phyloP scores from a whole-genome alignment of 2,113 vertebrate genomes.

The Gobiocypris rarus region DNA sequence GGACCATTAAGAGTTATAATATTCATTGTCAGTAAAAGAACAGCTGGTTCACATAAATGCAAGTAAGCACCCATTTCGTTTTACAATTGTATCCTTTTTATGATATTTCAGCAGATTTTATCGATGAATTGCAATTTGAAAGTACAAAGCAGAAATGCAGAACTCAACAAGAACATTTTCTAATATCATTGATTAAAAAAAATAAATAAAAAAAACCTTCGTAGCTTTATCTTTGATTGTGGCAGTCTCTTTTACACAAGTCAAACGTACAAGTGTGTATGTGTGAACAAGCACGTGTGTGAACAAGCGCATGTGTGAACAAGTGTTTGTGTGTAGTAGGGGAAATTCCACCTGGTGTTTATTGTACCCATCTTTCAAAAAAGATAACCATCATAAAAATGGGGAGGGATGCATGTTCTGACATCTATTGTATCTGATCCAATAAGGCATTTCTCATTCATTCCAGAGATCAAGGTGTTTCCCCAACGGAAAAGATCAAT shows the following conservation, averaged over 20 bases:
- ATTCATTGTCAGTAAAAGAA: not conserved
- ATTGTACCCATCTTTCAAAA: slow-evolving; percentile 21
- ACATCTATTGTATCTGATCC: slow-evolving; percentile 47
- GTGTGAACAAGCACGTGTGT: not conserved
- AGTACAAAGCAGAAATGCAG: not conserved
- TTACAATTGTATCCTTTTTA: not conserved
- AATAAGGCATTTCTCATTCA: slow-evolving; percentile 22
- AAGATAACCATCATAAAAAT: slow-evolving; percentile 46
- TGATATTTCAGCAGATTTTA: not conserved
- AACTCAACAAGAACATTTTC: not conserved
- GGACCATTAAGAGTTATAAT: not conserved
- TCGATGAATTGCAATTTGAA: not conserved
- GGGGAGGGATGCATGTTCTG: slow-evolving; percentile 23
- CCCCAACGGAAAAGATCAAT: slow-evolving; percentile 12
- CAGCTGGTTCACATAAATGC: not conserved
- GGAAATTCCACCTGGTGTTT: slow-evolving; percentile 55
- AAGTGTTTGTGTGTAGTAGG: slow-evolving; percentile 21
- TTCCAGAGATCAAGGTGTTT: slow-evolving; percentile 36
- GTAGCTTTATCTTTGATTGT: not conserved
- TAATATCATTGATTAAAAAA: not conserved
- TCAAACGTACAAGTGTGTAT: not conserved
- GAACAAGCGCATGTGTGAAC: not conserved
- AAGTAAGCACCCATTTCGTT: not conserved
- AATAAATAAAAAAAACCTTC: too few relatives aligned
- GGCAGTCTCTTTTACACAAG: not conserved